A percentile compares a stretch with the other conserved stretches of the same genome.
These are phyloP conservation scores for Stenichneumon culpator DNA, from an alignment of 2,888 invertebrate species.

Conservation along the genomic window DNA sequence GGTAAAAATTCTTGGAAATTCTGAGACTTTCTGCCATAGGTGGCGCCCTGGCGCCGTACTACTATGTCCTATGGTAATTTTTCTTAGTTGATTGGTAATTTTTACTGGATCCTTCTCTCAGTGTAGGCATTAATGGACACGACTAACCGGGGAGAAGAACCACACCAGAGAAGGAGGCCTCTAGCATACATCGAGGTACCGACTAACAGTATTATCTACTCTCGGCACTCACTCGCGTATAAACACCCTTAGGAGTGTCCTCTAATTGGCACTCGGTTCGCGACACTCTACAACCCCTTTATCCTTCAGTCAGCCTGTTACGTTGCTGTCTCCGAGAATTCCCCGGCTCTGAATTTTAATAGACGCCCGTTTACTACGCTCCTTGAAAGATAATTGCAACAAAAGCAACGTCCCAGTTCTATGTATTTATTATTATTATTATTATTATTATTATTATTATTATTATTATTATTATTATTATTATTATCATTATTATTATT, in stretches of 20 bases:
- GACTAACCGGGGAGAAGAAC: not conserved
- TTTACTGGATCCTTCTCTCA: no score
- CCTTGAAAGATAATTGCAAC: not conserved
- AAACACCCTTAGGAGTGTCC: not conserved
- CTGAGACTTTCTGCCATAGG: no score
- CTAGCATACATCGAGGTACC: not conserved
- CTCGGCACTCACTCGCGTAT: not conserved
- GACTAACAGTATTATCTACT: not conserved
- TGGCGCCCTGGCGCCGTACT: no score
- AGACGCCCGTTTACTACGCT: not conserved
- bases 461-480: no score
- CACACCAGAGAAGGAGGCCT: not conserved
- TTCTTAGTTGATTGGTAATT: no score
- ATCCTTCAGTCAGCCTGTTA: not conserved
- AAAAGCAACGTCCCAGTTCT: not conserved
- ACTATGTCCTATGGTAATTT: no score
- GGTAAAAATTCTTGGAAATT: no score
- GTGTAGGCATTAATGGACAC: not conserved
- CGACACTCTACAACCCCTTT: not conserved
- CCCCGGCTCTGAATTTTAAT: not conserved
- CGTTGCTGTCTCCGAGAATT: not conserved
- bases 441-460: no score
- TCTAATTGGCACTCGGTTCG: conserved; percentile 2
- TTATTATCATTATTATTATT: no score
- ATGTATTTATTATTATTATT: no score